Percentiles rank a stretch among this genome's conserved stretches.
phyloP scores from a whole-genome alignment of 1,140 invertebrate genomes.

The Chironomus striatipennis region DNA sequence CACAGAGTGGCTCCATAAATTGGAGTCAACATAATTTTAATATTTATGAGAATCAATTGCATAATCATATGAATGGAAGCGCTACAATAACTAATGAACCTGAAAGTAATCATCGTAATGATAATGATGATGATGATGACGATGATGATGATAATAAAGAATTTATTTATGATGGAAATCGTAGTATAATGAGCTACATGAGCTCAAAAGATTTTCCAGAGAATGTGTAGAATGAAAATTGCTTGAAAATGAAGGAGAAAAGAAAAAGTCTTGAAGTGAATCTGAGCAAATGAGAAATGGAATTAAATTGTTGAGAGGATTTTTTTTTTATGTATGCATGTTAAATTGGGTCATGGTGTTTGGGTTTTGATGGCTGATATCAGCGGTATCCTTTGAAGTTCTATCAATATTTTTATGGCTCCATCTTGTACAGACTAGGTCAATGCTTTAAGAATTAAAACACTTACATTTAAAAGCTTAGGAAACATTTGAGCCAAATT shows the following conservation, averaged over 20 bases:
- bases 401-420: too few relatives aligned
- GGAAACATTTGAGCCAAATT: too few relatives aligned
- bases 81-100: constrained; percentile 7
- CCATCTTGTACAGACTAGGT: too few relatives aligned
- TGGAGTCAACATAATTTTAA: constrained; percentile 20
- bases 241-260: not conserved
- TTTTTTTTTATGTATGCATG: not conserved
- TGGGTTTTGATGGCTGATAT: too few relatives aligned
- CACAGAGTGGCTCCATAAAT: not conserved
- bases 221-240: constrained; percentile 3
- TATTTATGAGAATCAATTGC: constrained; percentile 17
- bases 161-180: not conserved
- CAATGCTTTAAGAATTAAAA: too few relatives aligned
- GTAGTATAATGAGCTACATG: constrained; percentile 7
- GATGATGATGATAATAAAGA: constrained; percentile 2
- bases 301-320: not conserved
- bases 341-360: too few relatives aligned
- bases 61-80: constrained; percentile 6
- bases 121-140: not conserved
- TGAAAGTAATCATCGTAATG: not conserved
- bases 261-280: not conserved
- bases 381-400: too few relatives aligned
- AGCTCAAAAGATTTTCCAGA: constrained; percentile 11
- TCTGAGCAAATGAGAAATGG: not conserved
- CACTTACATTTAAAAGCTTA: too few relatives aligned